Conservation (phyloP, 1,140 invertebrate genomes). For the Nomia melanderi region DNA sequence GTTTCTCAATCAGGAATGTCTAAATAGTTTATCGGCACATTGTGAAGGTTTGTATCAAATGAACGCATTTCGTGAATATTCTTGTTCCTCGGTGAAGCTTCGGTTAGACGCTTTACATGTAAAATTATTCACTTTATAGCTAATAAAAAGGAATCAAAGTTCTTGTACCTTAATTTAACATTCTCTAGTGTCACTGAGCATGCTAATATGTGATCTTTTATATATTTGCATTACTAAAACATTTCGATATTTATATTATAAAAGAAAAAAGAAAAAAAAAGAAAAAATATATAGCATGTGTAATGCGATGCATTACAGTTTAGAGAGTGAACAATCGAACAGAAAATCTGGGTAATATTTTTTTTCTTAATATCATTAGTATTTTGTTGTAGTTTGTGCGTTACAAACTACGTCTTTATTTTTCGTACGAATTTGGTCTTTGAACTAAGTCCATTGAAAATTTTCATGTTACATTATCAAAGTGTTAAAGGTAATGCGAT, state of each 20-base stretch:
- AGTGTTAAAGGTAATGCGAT: slow-evolving; percentile 30
- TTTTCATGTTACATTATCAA: slow-evolving; percentile 10
- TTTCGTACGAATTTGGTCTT: slow-evolving; percentile 6
- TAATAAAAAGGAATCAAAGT: slow-evolving; percentile 34
- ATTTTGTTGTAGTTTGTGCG: slow-evolving; percentile 42
- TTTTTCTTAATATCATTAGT: slow-evolving; percentile 27
- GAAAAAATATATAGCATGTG: slow-evolving; percentile 19
- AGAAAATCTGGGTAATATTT: neutral
- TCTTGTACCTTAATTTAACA: slow-evolving; percentile 33
- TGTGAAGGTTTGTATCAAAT: slow-evolving; percentile 9
- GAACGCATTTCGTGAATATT: slow-evolving; percentile 12
- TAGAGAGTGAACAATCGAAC: neutral
- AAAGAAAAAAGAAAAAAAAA: neutral
- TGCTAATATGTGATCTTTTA: slow-evolving; percentile 46
- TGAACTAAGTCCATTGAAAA: neutral
- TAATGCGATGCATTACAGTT: slow-evolving; percentile 39
- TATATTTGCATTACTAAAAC: slow-evolving; percentile 20
- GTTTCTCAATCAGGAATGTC: slow-evolving; percentile 23
- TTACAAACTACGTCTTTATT: slow-evolving; percentile 40
- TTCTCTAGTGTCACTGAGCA: slow-evolving; percentile 30
- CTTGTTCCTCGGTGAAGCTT: slow-evolving; percentile 15
- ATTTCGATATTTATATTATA: slow-evolving; percentile 29
- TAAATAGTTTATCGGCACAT: slow-evolving; percentile 8
- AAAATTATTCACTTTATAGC: slow-evolving; percentile 17
- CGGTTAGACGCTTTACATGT: slow-evolving; percentile 15